Base-by-base conservation (phyloP, 2,888 invertebrate species). In the Acleris cristana region DNA sequence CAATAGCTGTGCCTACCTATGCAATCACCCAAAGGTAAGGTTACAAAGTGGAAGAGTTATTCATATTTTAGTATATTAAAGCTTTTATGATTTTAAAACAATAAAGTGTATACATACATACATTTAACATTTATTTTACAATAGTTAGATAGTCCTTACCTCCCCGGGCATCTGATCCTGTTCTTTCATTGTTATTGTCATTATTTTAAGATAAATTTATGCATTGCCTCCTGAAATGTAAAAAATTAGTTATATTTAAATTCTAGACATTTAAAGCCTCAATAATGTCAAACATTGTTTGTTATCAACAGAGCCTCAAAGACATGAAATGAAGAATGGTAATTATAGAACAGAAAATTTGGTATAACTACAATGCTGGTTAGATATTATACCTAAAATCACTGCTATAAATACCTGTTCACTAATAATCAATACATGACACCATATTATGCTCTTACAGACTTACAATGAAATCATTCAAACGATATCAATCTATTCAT, bases 181-280 rank as follows among this genome's bases (percentile, higher is more conserved):
- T 86, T 92, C 92, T 84, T 90, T 92, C 90, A 91, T 92, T 81
- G 92, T 87, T 87, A 92, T 90, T 80, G 91, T 92, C 92, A 92
- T 92, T 90, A 88, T 91, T 86, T 87, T 73, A 83, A 79, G 79
- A 86, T 86, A 79, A 80, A 80, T 81, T 80, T 83, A 88, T 80
- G 82, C 92, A 92, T 92, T 86, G 83, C 91, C 84, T 74, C 73
- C 87, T 87, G 84, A 62, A 83, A 87, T 70, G 65, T 72, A 68
- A 68, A 48, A 61, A 49, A 56, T 52, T 12, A 10, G 10, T 10
- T 3, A 10, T 34, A 10, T 10, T 34, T 34, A 34, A 10, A 34
- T 10, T 34, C 10, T 10, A 34, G 10, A 10, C 34, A 34, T 34
- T 10, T 10, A 7, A n/a, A 18, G 14, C 40, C 18, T 8, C 2